Evolutionary conservation across 1,140 invertebrate species (phyloP).

Genomic region (Temnothorax longispinosus): DNA sequence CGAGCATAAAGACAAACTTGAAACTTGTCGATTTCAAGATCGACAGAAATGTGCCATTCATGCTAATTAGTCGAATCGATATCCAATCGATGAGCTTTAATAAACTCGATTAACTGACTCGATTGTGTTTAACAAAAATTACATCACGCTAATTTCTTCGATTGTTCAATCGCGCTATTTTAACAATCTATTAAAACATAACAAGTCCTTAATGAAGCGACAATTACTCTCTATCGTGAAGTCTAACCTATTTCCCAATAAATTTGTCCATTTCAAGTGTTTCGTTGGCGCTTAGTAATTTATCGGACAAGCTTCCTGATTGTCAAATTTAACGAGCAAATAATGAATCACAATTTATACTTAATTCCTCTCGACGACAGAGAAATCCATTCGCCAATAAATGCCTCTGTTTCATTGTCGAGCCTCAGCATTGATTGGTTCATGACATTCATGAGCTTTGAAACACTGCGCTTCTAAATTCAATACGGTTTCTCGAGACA

Average conservation of each 20-base stretch:
- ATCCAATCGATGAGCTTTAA: constrained; percentile 4
- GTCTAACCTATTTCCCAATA: constrained; percentile 43
- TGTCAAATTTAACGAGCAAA: constrained; percentile 53
- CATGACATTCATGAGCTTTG: constrained; percentile 38
- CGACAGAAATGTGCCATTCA: neutral
- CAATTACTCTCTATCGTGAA: constrained; percentile 39
- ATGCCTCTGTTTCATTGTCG: constrained; percentile 35
- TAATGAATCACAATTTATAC: constrained; percentile 43
- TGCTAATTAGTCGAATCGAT: constrained; percentile 48
- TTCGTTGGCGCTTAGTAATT: constrained; percentile 26
- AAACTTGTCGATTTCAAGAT: constrained; percentile 17
- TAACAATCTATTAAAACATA: constrained; percentile 15
- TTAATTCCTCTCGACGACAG: constrained; percentile 39
- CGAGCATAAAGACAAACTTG: neutral
- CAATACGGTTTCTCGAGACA: constrained; percentile 12
- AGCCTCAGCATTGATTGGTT: constrained; percentile 30
- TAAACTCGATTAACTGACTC: constrained; percentile 42
- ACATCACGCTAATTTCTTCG: constrained; percentile 21
- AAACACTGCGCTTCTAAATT: constrained; percentile 27
- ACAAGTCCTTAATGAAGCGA: constrained; percentile 51
- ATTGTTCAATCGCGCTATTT: neutral
- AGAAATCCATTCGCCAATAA: constrained; percentile 46
- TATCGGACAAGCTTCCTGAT: constrained; percentile 18
- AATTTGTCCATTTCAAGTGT: constrained; percentile 38
- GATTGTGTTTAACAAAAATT: constrained; percentile 36